Percentiles rank a stretch among this genome's conserved stretches.
phyloP scores from a whole-genome alignment of 1,140 invertebrate species.

The Procambarus virginalis region DNA sequence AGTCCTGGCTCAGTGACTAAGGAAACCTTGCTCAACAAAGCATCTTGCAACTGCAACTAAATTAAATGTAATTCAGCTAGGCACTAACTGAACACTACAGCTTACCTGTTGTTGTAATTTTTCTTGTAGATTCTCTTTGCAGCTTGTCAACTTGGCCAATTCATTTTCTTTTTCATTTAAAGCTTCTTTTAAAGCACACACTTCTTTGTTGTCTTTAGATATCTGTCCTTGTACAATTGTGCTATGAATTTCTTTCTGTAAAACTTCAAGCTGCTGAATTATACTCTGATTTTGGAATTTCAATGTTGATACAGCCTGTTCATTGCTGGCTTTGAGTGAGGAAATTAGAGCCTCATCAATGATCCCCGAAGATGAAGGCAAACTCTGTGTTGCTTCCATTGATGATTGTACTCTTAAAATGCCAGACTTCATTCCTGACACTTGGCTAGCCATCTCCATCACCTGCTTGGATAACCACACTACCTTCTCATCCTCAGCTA shows the following conservation, averaged over 20 bases:
- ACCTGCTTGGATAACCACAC: slow-evolving; percentile 31
- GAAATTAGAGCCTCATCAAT: slow-evolving; percentile 34
- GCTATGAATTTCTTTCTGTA: slow-evolving; percentile 42
- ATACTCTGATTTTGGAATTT: slow-evolving; percentile 47
- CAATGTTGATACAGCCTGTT: slow-evolving; percentile 26
- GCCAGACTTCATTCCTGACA: slow-evolving; percentile 30
- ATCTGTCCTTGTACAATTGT: not conserved
- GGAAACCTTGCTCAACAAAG: no score
- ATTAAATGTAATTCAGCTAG: not conserved
- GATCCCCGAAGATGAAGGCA: slow-evolving; percentile 5
- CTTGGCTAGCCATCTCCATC: slow-evolving; percentile 40
- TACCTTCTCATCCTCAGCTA: slow-evolving; percentile 35
- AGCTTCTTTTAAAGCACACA: slow-evolving; percentile 22
- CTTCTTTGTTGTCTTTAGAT: slow-evolving; percentile 5
- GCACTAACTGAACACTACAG: not conserved
- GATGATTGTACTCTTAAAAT: slow-evolving; percentile 35
- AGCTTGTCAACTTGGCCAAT: not conserved
- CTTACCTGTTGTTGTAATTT: slow-evolving; percentile 41
- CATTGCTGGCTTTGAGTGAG: slow-evolving; percentile 25
- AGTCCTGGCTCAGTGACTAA: no score
- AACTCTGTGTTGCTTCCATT: slow-evolving; percentile 21
- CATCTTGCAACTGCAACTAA: not conserved
- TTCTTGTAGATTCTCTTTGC: slow-evolving; percentile 27
- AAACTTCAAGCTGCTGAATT: slow-evolving; percentile 32
- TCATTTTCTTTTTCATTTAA: slow-evolving; percentile 35